A percentile compares a stretch with the other conserved stretches of the same genome.
These are phyloP conservation scores for Rostratula benghalensis DNA, from an alignment of 2,113 vertebrate genomes.

Conservation along the genomic window DNA sequence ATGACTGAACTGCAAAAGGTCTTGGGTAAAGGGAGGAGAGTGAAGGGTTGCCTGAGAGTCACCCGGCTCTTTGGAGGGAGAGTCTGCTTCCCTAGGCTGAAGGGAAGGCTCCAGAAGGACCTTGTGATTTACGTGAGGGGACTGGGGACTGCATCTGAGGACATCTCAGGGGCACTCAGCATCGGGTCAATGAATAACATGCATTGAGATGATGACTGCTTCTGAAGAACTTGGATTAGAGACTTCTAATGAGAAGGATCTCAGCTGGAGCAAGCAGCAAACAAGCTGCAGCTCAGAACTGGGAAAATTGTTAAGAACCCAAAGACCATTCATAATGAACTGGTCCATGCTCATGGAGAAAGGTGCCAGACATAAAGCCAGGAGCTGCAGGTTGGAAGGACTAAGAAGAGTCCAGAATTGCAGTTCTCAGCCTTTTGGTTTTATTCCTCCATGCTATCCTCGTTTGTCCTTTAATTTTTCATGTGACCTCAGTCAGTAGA, in stretches of 20 bases:
- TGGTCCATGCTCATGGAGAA: not conserved
- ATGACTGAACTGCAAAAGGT: not conserved
- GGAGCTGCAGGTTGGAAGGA: not conserved
- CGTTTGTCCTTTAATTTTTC: not conserved
- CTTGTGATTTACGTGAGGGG: not conserved
- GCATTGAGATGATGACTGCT: not conserved
- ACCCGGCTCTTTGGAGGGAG: not conserved
- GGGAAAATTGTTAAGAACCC: too few relatives aligned
- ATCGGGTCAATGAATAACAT: not conserved
- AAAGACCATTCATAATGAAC: too few relatives aligned
- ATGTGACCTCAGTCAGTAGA: not conserved
- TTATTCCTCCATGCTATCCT: not conserved
- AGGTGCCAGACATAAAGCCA: not conserved
- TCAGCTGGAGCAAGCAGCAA: not conserved
- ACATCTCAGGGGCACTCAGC: fast-evolving
- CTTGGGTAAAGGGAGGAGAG: not conserved
- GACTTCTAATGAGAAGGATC: not conserved
- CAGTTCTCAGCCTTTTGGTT: not conserved
- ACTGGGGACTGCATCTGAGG: not conserved
- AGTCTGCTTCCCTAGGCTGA: not conserved
- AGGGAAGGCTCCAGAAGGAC: not conserved
- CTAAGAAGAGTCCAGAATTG: not conserved
- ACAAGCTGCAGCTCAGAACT: not conserved
- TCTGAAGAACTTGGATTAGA: not conserved
- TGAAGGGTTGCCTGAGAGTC: not conserved